Base-by-base conservation (phyloP, 1,140 invertebrate species). In the Drosophila micromelanica region DNA sequence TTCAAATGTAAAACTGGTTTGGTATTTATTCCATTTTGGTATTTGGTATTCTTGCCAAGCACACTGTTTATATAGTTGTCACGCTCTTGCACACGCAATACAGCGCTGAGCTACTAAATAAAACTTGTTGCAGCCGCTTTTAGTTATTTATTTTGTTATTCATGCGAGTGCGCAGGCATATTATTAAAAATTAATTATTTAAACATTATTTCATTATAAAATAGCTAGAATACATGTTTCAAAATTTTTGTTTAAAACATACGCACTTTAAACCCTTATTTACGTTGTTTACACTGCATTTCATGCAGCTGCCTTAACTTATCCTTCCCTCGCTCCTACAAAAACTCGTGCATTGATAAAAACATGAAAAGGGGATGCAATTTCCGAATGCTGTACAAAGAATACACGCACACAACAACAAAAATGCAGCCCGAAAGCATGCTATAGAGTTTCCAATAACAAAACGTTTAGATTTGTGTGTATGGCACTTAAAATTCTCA, bases 401-500 rank as follows among this genome's bases (percentile, higher is more conserved):
- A 23, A 40, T 1, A 46, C 45, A 42, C 43, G 40, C 40, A 51
- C 23, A 49, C 23, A 73, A 30, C 46, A 56, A 55, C 43, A 54
- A 46, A 38, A 32, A n/a, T 40, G 52, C 46, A 74, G 46, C 77
- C 69, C 6, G 57, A 85, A 86, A 80, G 81, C 62, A 85, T 77
- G 60, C 79, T 46, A 54, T 15, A 72, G n/a, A 40, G 35, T 76
- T 48, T 23, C 43, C 8, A 13, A 13, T 11, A 37, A 23, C 9
- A 30, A 62, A 51, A 71, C 52, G 43, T 67, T 64, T 51, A 5
- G 37, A 61, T 75, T 78, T 60, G 20, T 40, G 9, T 45, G 42
- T 37, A 46, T 15, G 17, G 35, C 20, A n/a, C 62, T 73, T 90
- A 80, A 3, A 72, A 90, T 90, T 90, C 85, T 9, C 85, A 90